A percentile compares a stretch with the other conserved stretches of the same genome.
These are phyloP conservation scores for Atherinomorus stipes DNA, from an alignment of 2,113 vertebrate species.

Conservation along the genomic window DNA sequence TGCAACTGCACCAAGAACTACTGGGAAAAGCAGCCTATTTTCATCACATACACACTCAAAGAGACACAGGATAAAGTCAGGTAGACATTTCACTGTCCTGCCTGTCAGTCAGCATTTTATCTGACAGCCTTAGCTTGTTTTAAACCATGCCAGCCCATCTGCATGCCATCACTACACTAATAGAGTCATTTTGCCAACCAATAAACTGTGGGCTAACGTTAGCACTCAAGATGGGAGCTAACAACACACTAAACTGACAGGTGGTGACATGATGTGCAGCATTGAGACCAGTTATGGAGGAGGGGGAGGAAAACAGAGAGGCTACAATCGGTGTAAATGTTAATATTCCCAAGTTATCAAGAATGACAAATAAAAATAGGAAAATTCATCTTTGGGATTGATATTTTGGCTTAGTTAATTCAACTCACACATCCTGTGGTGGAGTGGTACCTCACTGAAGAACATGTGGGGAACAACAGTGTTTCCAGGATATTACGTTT, in stretches of 20 bases:
- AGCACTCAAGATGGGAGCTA: slow-evolving; percentile 57
- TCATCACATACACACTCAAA: neutral
- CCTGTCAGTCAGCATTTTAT: slow-evolving; percentile 55
- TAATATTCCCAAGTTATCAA: slow-evolving; percentile 42
- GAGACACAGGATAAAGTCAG: slow-evolving; percentile 7
- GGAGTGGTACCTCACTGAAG: neutral
- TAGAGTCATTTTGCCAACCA: slow-evolving; percentile 65
- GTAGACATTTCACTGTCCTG: slow-evolving; percentile 12
- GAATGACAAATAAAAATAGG: slow-evolving; percentile 12
- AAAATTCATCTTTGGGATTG: neutral
- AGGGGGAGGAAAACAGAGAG: slow-evolving; percentile 5
- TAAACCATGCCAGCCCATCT: slow-evolving; percentile 46
- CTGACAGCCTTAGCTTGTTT: slow-evolving; percentile 38
- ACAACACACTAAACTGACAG: slow-evolving; percentile 60
- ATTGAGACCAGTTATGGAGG: slow-evolving; percentile 29
- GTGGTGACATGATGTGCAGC: slow-evolving; percentile 39
- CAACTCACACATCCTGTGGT: neutral
- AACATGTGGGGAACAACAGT: neutral
- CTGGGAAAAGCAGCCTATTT: neutral
- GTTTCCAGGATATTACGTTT: neutral
- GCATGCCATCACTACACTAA: slow-evolving; percentile 67
- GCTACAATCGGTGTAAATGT: slow-evolving; percentile 39
- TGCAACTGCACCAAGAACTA: neutral
- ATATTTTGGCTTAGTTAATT: neutral
- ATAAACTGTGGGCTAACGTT: slow-evolving; percentile 69